Conservation (phyloP, 2,888 invertebrate species). For the Subacronicta megacephala region DNA sequence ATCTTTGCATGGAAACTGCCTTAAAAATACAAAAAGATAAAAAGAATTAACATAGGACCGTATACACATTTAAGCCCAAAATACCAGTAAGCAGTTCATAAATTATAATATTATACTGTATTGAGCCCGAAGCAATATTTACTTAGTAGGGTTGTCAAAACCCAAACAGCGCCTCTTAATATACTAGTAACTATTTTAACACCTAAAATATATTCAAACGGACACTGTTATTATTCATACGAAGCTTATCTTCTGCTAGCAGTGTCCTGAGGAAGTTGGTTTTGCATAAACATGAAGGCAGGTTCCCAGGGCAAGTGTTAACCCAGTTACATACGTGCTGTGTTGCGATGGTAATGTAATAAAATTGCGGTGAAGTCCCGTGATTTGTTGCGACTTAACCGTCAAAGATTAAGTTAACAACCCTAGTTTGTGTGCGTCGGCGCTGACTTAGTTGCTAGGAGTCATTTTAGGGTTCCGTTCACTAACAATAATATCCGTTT, state of each 20-base stretch:
- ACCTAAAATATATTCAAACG: slow-evolving; percentile 50
- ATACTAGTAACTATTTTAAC: slow-evolving; percentile 27
- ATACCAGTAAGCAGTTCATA: no score
- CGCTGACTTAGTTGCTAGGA: slow-evolving; percentile 14
- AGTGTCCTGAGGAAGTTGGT: slow-evolving; percentile 55
- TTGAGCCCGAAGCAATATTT: background rate
- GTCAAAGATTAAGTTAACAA: slow-evolving; percentile 31
- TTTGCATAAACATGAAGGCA: slow-evolving; percentile 56
- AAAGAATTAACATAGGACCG: no score
- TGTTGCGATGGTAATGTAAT: slow-evolving; percentile 37
- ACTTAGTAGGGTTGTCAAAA: slow-evolving; percentile 17
- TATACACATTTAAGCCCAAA: no score
- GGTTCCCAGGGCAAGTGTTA: slow-evolving; percentile 31
- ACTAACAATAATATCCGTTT: no score
- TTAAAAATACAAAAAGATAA: no score
- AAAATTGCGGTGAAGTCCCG: slow-evolving; percentile 39
- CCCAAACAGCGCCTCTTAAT: slow-evolving; percentile 10
- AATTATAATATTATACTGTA: background rate
- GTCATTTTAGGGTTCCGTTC: background rate
- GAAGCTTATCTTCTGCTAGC: slow-evolving; percentile 51
- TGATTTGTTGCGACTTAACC: slow-evolving; percentile 44
- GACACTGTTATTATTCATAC: slow-evolving; percentile 58
- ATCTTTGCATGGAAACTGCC: no score
- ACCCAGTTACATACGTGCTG: slow-evolving; percentile 48
- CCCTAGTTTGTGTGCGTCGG: slow-evolving; percentile 7